phyloP scores from a whole-genome alignment of 2,113 vertebrate species.

The Saccopteryx leptura region DNA sequence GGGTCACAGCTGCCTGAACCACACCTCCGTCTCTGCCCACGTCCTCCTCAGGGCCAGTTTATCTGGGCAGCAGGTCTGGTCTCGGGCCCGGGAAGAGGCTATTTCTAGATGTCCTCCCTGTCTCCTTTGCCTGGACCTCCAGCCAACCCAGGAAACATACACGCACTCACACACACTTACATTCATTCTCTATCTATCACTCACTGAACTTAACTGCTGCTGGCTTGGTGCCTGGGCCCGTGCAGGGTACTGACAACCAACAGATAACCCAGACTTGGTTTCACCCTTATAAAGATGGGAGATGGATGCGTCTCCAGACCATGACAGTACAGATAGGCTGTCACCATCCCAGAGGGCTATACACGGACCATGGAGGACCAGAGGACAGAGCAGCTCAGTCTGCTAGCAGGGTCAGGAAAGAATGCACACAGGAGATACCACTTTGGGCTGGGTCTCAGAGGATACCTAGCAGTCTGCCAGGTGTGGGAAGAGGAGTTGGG shows the following conservation, averaged over 20 bases:
- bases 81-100: not conserved
- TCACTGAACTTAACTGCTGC: slow-evolving; percentile 4
- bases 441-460: not conserved
- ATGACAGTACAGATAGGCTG: not conserved
- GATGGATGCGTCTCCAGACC: not conserved
- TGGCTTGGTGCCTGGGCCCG: not conserved
- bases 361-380: not conserved
- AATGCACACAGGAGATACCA: not conserved
- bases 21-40: not conserved
- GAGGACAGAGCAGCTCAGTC: not conserved
- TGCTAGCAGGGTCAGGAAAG: not conserved
- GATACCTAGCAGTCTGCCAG: not conserved
- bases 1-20: not conserved
- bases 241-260: not conserved
- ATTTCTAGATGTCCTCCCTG: slow-evolving; percentile 70
- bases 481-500: not conserved
- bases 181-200: not conserved
- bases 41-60: not conserved
- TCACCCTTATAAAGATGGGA: not conserved
- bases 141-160: slow-evolving; percentile 11
- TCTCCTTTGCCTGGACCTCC: slow-evolving; percentile 68
- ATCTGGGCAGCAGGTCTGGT: slow-evolving; percentile 56
- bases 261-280: slow-evolving; percentile 10
- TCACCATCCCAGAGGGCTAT: not conserved
- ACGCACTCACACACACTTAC: not conserved